Evolutionary conservation across 2,888 invertebrate genomes (phyloP).

Genomic region (Neria commutata): DNA sequence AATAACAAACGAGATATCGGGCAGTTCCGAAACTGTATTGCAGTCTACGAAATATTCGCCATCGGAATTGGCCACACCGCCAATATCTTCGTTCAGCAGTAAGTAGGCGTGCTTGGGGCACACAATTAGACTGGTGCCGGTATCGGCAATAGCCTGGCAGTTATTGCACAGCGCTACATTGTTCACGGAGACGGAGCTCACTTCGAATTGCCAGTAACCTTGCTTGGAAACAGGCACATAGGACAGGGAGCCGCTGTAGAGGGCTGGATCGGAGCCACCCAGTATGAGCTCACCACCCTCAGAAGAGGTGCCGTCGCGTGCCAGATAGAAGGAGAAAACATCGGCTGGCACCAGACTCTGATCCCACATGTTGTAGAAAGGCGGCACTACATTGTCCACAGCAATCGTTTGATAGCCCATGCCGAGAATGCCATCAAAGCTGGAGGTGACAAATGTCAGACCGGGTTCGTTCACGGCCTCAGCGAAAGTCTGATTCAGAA

Average conservation of each 20-base stretch:
- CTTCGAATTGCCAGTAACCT: constrained; percentile 95
- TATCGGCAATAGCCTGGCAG: constrained; percentile 93
- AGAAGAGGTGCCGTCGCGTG: constrained; percentile 70
- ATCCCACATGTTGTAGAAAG: constrained; percentile 87
- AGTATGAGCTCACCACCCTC: constrained; percentile 85
- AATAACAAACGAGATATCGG: constrained; percentile 75
- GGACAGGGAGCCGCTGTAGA: constrained; percentile 69
- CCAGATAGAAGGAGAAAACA: constrained; percentile 93
- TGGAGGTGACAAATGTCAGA: constrained; percentile 89
- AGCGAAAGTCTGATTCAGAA: constrained; percentile 86
- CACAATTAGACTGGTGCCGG: constrained; percentile 93
- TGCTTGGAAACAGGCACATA: constrained; percentile 81
- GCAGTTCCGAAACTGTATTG: constrained; percentile 73
- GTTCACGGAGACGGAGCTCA: constrained; percentile 71
- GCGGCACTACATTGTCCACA: constrained; percentile 86
- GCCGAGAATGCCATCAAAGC: constrained; percentile 97
- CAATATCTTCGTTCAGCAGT: constrained; percentile 77
- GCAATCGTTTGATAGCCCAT: constrained; percentile 86
- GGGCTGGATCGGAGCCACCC: constrained; percentile 88
- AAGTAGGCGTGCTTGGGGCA: constrained; percentile 79
- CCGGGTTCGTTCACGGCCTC: constrained; percentile 94
- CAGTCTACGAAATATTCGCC: constrained; percentile 72
- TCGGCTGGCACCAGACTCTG: constrained; percentile 74
- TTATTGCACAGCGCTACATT: constrained; percentile 68
- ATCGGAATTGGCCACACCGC: constrained; percentile 66